phyloP scores from a whole-genome alignment of 2,113 vertebrate genomes.

The Cygnus buccinator region DNA sequence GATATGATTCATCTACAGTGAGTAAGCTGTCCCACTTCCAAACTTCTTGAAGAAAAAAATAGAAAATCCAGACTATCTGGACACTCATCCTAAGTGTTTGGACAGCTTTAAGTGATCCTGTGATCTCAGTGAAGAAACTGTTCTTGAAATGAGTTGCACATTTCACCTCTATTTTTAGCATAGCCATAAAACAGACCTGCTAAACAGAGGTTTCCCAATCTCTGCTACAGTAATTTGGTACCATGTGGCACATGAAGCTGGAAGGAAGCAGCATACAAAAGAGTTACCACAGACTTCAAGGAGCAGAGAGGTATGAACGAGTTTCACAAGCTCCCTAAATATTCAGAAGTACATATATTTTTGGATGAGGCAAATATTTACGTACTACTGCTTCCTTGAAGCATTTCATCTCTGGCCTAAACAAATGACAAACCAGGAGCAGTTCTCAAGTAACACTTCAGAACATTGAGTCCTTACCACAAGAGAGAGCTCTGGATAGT shows the following conservation, averaged over 20 bases:
- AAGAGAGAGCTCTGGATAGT: background rate
- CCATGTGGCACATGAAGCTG: background rate
- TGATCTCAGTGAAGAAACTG: constrained; percentile 64
- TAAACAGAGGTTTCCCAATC: constrained; percentile 55
- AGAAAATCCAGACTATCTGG: constrained; percentile 29
- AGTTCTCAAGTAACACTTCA: background rate
- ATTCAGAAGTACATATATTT: background rate
- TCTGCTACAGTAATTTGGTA: constrained; percentile 40
- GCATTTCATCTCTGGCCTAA: background rate
- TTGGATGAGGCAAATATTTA: background rate
- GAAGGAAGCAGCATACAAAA: constrained; percentile 3
- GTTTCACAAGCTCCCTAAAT: constrained; percentile 11
- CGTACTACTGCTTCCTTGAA: background rate
- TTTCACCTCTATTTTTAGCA: constrained; percentile 67
- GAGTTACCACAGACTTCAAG: constrained; percentile 15
- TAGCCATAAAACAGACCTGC: constrained; percentile 56
- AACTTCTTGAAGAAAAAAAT: constrained; percentile 2
- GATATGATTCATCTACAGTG: constrained; percentile 48
- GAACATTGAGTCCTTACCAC: background rate
- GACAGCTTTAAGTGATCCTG: constrained; percentile 56
- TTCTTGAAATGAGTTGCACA: constrained; percentile 59
- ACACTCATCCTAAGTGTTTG: constrained; percentile 44
- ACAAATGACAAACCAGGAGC: background rate
- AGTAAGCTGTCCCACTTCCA: constrained; percentile 51
- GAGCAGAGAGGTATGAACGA: constrained; percentile 5